A percentile compares a stretch with the other conserved stretches of the same genome.
phyloP scores from a whole-genome alignment of 1,140 invertebrate species.

The Cardiocondyla obscurior region DNA sequence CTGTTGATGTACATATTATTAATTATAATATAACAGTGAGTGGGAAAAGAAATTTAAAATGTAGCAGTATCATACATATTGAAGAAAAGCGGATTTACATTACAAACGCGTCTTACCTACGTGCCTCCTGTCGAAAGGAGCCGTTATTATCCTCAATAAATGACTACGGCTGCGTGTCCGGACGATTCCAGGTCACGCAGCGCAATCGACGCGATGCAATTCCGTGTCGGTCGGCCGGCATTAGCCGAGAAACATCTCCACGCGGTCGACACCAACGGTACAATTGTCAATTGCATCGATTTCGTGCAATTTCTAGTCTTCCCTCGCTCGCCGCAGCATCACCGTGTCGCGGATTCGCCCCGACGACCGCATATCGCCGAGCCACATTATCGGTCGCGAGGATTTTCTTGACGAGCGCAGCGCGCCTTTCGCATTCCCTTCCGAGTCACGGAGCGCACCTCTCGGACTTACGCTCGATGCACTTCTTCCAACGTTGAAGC shows the following conservation, averaged over 20 bases:
- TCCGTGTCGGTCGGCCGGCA: slow-evolving; percentile 16
- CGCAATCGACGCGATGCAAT: slow-evolving; percentile 43
- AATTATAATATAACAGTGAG: too few species aligned
- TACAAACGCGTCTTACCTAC: neutral
- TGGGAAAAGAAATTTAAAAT: neutral
- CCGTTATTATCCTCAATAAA: slow-evolving; percentile 45
- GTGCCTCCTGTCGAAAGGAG: neutral
- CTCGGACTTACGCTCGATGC: neutral
- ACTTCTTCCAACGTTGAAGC: neutral
- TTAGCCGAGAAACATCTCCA: slow-evolving; percentile 46
- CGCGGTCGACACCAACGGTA: slow-evolving; percentile 32
- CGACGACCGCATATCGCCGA: neutral
- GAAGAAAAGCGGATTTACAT: neutral
- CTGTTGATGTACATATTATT: too few species aligned
- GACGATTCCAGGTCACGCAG: slow-evolving; percentile 52
- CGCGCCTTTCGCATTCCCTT: neutral
- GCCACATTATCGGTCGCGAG: neutral
- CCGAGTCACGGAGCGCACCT: neutral
- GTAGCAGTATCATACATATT: neutral
- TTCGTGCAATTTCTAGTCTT: slow-evolving; percentile 16
- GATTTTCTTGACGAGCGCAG: slow-evolving; percentile 4
- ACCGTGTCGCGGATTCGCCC: neutral
- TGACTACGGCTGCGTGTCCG: slow-evolving; percentile 47
- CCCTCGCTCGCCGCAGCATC: neutral
- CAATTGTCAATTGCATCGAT: slow-evolving; percentile 39